Conservation (phyloP, 2,797 vertebrate genomes). For the Pangasius larnaudii region DNA sequence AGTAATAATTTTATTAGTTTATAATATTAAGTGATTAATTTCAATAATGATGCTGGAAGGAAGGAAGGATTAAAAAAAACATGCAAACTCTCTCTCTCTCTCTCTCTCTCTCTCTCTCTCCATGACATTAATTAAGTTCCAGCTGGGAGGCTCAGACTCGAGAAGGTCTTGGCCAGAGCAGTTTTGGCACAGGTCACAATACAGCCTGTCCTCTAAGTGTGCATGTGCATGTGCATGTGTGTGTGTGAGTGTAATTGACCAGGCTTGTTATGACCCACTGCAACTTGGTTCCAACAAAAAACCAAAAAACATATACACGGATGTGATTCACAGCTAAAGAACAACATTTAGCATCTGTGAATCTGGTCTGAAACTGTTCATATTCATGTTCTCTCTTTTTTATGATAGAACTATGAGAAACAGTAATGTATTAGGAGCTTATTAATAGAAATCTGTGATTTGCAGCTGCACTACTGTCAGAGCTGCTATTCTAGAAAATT, state of each 20-base stretch:
- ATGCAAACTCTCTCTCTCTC: conserved; percentile 46
- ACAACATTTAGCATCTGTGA: neutral
- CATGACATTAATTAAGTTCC: conserved; percentile 27
- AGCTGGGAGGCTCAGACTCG: conserved; percentile 27
- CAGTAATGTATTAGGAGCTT: neutral
- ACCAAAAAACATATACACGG: neutral
- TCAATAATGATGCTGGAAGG: neutral
- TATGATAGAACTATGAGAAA: neutral
- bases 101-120: neutral
- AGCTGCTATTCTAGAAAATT: neutral
- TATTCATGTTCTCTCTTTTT: neutral
- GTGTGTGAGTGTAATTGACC: conserved; percentile 2
- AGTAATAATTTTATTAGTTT: conserved; percentile 11
- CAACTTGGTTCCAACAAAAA: neutral
- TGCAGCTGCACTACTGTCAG: neutral
- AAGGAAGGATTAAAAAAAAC: neutral
- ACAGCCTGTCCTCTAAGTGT: conserved; percentile 4
- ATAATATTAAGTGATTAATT: conserved; percentile 3
- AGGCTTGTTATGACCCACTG: conserved; percentile 5
- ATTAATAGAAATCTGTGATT: neutral
- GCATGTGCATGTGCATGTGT: conserved; percentile 23
- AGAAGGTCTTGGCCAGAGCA: conserved; percentile 9
- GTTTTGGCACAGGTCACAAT: conserved; percentile 35
- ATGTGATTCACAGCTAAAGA: neutral
- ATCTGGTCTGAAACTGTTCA: neutral